phyloP scores from a whole-genome alignment of 2,113 vertebrate genomes.

The Microcebus lehilahytsara region DNA sequence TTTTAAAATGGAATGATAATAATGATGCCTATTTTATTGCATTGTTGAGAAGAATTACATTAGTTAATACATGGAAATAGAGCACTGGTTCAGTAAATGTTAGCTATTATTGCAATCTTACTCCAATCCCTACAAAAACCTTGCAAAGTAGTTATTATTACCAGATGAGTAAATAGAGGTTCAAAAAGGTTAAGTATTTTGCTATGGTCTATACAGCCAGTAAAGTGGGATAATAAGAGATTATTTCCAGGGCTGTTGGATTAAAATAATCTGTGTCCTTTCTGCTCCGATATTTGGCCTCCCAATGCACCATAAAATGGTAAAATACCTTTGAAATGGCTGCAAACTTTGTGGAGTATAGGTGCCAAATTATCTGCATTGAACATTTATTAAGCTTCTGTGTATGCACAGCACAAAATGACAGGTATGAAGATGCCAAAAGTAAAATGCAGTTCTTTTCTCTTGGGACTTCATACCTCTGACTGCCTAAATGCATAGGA shows the following conservation, averaged over 20 bases:
- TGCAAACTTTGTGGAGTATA: background rate
- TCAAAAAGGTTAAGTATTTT: background rate
- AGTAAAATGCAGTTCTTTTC: background rate
- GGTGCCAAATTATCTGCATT: background rate
- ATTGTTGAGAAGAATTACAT: background rate
- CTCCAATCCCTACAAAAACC: background rate
- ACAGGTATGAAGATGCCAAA: background rate
- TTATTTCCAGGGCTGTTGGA: background rate
- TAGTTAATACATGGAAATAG: background rate
- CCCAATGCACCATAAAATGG: background rate
- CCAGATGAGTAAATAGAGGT: background rate
- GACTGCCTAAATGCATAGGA: background rate
- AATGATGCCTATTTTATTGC: background rate
- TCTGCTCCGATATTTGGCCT: background rate
- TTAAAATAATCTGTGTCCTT: background rate
- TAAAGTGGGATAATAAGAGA: background rate
- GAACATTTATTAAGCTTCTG: background rate
- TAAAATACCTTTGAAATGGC: background rate
- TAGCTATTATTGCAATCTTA: background rate
- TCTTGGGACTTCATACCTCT: background rate
- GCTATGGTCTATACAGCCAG: background rate
- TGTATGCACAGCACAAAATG: background rate
- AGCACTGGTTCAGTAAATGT: background rate
- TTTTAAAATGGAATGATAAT: background rate
- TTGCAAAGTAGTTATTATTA: background rate